Conservation (phyloP, 2,113 vertebrate genomes). For the Pyrgilauda ruficollis region DNA sequence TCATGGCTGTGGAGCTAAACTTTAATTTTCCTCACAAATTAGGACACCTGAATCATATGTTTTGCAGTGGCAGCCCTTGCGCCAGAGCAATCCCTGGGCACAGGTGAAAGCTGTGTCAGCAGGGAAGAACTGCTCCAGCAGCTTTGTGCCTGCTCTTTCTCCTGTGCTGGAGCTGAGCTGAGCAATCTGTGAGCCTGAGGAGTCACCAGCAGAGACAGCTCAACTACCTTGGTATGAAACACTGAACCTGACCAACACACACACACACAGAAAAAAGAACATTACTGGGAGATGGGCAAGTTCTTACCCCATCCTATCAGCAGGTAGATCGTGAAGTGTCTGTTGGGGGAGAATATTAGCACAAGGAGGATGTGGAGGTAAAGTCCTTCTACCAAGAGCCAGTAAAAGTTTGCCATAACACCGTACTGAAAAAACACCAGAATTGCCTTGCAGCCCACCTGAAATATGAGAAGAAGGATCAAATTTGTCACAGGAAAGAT, state of each 20-base stretch:
- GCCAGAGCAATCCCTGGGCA: not conserved
- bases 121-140: not conserved
- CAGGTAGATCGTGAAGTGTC: slow-evolving; percentile 81
- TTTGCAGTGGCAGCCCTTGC: not conserved
- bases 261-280: not conserved
- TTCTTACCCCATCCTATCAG: slow-evolving; percentile 91
- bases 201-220: not conserved
- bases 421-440: slow-evolving; percentile 90
- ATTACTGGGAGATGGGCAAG: not conserved
- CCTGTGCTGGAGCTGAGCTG: not conserved
- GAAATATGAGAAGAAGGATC: slow-evolving; percentile 25
- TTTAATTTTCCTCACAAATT: not conserved
- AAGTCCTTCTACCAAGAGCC: slow-evolving; percentile 91
- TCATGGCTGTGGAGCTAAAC: not conserved
- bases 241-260: not conserved
- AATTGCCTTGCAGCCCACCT: slow-evolving; percentile 89
- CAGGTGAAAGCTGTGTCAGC: not conserved
- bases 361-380: slow-evolving; percentile 89
- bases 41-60: not conserved
- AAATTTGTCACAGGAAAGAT: not conserved
- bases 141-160: not conserved
- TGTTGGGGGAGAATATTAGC: slow-evolving; percentile 80
- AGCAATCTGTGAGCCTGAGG: not conserved
- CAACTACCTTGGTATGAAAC: not conserved
- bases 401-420: slow-evolving; percentile 92